phyloP scores from a whole-genome alignment of 1,140 invertebrate genomes.

The Drosophila yakuba region DNA sequence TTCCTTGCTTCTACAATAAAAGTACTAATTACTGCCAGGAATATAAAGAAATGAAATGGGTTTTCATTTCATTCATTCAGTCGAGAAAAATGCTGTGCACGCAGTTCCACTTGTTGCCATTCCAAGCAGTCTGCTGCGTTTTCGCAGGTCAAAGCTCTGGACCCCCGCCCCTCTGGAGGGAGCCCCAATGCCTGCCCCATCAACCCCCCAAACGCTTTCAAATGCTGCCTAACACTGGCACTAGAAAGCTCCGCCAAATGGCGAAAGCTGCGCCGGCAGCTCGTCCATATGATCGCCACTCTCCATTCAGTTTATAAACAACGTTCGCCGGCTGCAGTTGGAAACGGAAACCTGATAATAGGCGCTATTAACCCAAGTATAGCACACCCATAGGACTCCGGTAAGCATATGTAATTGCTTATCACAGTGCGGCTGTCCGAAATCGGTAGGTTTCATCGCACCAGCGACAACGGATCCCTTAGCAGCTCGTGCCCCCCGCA shows the following conservation, averaged over 20 bases:
- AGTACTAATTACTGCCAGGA: too few relatives aligned
- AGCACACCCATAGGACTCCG: background rate
- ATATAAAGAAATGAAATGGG: too few relatives aligned
- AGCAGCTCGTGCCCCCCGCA: conserved; percentile 27
- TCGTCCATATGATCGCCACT: conserved; percentile 56
- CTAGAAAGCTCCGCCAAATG: conserved; percentile 37
- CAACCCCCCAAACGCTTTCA: background rate
- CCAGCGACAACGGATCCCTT: conserved; percentile 26
- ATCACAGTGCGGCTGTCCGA: conserved; percentile 54
- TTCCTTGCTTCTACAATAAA: too few relatives aligned
- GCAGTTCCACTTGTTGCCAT: background rate
- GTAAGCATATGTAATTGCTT: conserved; percentile 66
- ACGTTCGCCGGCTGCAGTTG: conserved; percentile 47
- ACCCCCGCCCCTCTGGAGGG: background rate
- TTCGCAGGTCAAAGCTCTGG: conserved; percentile 9
- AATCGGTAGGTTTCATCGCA: conserved; percentile 46
- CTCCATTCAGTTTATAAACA: conserved; percentile 70
- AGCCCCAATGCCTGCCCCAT: too few relatives aligned
- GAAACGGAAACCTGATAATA: conserved; percentile 13
- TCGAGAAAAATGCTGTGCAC: background rate
- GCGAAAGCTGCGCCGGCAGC: conserved; percentile 40
- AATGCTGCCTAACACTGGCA: background rate
- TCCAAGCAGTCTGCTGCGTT: background rate
- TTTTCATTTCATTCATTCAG: too few relatives aligned
- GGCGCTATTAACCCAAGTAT: background rate